phyloP scores from a whole-genome alignment of 1,140 invertebrate species.

The Zaprionus taronus region DNA sequence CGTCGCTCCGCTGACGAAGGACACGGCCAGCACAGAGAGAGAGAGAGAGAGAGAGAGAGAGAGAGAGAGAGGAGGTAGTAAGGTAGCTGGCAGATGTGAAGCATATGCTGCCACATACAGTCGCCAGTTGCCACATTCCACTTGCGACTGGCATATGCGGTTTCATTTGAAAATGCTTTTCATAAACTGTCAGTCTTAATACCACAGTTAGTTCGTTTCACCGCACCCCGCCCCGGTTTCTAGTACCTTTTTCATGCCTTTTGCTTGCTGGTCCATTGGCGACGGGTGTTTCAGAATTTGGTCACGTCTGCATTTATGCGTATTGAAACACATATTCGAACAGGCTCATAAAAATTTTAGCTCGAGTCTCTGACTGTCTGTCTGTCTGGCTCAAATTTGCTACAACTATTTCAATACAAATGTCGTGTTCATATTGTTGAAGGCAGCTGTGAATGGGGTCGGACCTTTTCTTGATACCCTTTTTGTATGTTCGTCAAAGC shows the following conservation, averaged over 20 bases:
- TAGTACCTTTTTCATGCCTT: conserved; percentile 12
- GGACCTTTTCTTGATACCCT: neutral
- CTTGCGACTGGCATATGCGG: conserved; percentile 8
- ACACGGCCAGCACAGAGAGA: neutral
- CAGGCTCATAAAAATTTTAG: conserved; percentile 35
- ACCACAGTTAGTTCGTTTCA: neutral
- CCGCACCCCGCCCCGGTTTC: neutral
- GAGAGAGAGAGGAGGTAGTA: neutral
- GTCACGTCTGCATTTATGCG: conserved; percentile 47
- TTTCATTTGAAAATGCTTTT: conserved; percentile 29
- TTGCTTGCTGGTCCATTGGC: neutral
- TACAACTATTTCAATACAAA: conserved; percentile 26
- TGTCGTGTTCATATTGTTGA: neutral
- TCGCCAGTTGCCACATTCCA: neutral
- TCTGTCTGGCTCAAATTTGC: conserved; percentile 27
- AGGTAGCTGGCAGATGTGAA: neutral
- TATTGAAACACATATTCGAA: conserved; percentile 42
- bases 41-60: neutral
- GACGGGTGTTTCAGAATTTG: conserved; percentile 11
- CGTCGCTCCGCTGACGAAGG: conserved; percentile 4
- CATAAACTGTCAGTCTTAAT: conserved; percentile 41
- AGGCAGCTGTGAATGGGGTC: no score
- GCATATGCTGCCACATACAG: conserved; percentile 1
- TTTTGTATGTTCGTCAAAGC: neutral
- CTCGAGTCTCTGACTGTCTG: conserved; percentile 1